phyloP scores from a whole-genome alignment of 2,888 invertebrate species.

The Auanema freiburgensis region DNA sequence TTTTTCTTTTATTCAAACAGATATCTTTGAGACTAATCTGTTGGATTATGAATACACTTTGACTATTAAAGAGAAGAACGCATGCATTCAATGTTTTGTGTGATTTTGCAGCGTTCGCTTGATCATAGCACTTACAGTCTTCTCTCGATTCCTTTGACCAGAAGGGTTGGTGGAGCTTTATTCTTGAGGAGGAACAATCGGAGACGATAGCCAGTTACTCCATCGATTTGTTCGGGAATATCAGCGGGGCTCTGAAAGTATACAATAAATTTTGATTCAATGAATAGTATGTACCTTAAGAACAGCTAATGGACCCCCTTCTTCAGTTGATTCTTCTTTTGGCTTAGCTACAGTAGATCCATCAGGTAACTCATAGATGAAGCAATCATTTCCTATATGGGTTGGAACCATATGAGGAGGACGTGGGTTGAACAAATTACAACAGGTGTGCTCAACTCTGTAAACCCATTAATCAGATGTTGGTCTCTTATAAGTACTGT shows the following conservation, averaged over 20 bases:
- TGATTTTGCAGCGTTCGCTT: too few relatives aligned
- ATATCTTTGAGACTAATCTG: too few relatives aligned
- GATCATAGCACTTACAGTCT: constrained; percentile 43
- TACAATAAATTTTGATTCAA: not conserved
- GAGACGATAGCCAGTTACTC: constrained; percentile 58
- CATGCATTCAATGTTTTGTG: too few relatives aligned
- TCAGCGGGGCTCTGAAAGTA: constrained; percentile 48
- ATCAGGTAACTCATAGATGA: constrained; percentile 62
- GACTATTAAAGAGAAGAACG: too few relatives aligned
- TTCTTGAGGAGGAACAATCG: constrained; percentile 60
- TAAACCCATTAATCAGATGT: constrained; percentile 11
- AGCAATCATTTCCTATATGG: constrained; percentile 62
- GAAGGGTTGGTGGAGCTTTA: constrained; percentile 61
- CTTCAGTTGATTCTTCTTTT: constrained; percentile 9
- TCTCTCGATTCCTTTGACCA: constrained; percentile 63
- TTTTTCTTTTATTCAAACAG: too few relatives aligned
- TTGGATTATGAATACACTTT: too few relatives aligned
- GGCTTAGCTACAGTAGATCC: constrained; percentile 29
- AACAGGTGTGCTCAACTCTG: constrained; percentile 61
- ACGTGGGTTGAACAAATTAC: constrained; percentile 52
- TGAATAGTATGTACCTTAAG: constrained; percentile 16
- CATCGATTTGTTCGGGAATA: constrained; percentile 60
- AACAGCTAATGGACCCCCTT: constrained; percentile 18
- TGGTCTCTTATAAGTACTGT: not conserved
- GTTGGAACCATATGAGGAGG: constrained; percentile 43